Base-by-base conservation (phyloP, 2,797 vertebrate genomes). In the Falco naumanni region DNA sequence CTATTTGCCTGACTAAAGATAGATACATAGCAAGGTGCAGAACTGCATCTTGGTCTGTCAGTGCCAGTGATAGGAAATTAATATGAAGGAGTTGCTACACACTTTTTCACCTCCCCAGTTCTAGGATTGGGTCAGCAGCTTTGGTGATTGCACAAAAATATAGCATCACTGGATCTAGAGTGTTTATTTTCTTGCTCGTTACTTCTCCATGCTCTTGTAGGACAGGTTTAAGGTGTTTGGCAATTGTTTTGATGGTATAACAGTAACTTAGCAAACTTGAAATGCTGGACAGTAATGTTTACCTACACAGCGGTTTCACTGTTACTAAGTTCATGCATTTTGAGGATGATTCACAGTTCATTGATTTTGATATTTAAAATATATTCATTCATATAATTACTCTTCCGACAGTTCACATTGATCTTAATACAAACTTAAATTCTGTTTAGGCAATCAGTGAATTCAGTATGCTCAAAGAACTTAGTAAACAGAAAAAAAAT, bases 291-390 rank as follows among this genome's bases (percentile, higher is more conserved):
- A 64, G 6, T 64, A 50, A 81, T 47, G 45, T 80, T 95, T 85
- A 64, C 90, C 90, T 82, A 6, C 31, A 21, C n/a, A 54, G 56
- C n/a, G 79, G 20, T 89, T 84, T 89, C 57, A 37, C 31, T 84
- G 45, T 29, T 88, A 16, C 4, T 77, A 60, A 76, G 57, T 68
- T 89, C 26, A n/a, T 0, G 0, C 16, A 3, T 85, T 93, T 81
- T 6, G 10, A 61, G 41, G 29, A 19, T 65, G 37, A 61, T 80
- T 95, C n/a, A 51, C 51, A 70, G 29, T 54, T 85, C 75, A 68
- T 60, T 77, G 78, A 68, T 90, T 95, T 64, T 64, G 41, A 33
- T 89, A 51, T 89, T 96, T 87, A 77, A 89, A 78, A 78, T 59
- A 8, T 85, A 43, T 85, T 92, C 26, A 13, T 80, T 90, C 61